Conservation (phyloP, 2,888 invertebrate genomes). For the Lymantria dispar region DNA sequence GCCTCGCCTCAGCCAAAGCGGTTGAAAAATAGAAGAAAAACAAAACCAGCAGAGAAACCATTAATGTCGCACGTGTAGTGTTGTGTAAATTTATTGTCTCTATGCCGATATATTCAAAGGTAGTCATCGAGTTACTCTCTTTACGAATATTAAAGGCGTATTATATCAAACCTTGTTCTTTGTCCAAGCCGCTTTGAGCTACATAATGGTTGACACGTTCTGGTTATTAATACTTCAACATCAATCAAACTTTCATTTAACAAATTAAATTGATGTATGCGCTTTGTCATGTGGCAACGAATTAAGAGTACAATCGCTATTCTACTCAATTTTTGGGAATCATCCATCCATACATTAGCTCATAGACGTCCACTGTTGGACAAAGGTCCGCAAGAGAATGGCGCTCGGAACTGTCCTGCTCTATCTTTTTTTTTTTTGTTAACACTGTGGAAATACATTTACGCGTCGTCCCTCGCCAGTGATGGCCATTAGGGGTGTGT, state of each 20-base stretch:
- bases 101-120: neutral
- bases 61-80: neutral
- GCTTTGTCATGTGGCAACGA: no score
- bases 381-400: no score
- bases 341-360: no score
- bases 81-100: constrained; percentile 1
- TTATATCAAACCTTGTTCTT: neutral
- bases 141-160: neutral
- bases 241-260: neutral
- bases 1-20: constrained; percentile 3
- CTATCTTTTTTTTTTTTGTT: no score
- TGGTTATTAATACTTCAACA: neutral
- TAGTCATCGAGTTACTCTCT: neutral
- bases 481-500: no score
- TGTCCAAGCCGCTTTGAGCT: neutral
- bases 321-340: no score
- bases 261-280: neutral
- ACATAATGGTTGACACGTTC: neutral
- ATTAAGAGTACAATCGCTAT: no score
- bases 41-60: neutral
- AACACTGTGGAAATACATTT: no score
- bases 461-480: no score
- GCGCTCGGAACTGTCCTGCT: no score
- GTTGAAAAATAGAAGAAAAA: constrained; percentile 5
- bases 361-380: no score